Percentiles rank a stretch among this genome's conserved stretches.
phyloP scores from a whole-genome alignment of 2,113 vertebrate species.

The Prunella himalayana region DNA sequence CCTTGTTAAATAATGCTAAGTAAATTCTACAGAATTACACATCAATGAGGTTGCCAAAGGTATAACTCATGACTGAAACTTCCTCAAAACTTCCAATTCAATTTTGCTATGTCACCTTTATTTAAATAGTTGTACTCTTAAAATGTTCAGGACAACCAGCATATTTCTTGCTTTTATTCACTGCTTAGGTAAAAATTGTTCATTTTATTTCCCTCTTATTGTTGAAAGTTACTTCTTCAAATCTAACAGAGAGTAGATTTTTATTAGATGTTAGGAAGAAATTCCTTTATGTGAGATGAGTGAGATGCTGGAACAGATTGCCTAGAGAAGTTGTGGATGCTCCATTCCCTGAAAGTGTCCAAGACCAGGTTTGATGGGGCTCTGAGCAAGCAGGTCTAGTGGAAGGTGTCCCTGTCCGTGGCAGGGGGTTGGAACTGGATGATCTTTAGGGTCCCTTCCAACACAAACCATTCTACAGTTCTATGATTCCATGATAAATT shows the following conservation, averaged over 20 bases:
- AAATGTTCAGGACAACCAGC: background rate
- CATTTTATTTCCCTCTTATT: background rate
- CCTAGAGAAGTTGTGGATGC: background rate
- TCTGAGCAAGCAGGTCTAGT: background rate
- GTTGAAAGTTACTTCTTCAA: background rate
- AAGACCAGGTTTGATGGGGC: background rate
- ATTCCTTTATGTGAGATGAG: background rate
- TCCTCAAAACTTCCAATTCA: background rate
- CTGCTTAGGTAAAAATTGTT: background rate
- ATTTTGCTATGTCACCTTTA: background rate
- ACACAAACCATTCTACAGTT: background rate
- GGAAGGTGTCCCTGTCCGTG: background rate
- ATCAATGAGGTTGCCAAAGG: background rate
- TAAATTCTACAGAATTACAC: background rate
- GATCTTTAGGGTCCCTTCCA: background rate
- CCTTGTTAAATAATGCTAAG: background rate
- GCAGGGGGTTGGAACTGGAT: background rate
- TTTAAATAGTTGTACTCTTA: background rate
- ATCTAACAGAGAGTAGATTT: background rate
- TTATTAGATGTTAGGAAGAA: background rate
- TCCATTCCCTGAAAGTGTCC: background rate
- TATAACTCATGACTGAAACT: background rate
- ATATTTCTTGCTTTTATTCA: background rate
- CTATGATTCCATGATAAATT: background rate
- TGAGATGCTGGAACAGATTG: background rate